phyloP scores from a whole-genome alignment of 2,797 vertebrate genomes.

The Microctenopoma lineatum region DNA sequence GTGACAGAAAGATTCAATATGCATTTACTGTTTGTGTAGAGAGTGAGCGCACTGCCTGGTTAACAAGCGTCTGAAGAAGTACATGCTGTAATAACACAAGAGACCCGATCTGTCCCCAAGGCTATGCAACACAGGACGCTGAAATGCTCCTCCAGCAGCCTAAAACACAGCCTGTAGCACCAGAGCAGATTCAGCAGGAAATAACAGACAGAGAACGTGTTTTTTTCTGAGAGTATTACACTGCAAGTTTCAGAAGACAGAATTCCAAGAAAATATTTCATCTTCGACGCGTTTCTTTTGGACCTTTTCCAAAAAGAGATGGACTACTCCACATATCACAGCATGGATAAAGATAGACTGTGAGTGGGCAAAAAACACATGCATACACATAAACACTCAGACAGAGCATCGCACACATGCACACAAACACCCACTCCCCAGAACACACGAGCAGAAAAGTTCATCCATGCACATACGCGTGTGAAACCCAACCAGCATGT shows the following conservation, averaged over 20 bases:
- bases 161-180: slow-evolving; percentile 3
- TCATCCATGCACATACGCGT: slow-evolving; percentile 18
- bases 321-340: slow-evolving; percentile 38
- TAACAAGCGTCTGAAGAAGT: slow-evolving; percentile 40
- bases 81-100: slow-evolving; percentile 39
- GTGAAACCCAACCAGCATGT: slow-evolving; percentile 32
- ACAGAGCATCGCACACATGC: slow-evolving; percentile 14
- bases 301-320: slow-evolving; percentile 40
- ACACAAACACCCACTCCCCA: slow-evolving; percentile 1
- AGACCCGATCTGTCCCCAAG: slow-evolving; percentile 39
- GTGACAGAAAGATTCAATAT: slow-evolving; percentile 34
- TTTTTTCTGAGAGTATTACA: background rate
- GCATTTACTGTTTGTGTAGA: slow-evolving; percentile 23
- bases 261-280: slow-evolving; percentile 21
- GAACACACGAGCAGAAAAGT: slow-evolving; percentile 4
- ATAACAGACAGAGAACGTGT: background rate
- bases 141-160: slow-evolving; percentile 18
- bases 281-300: slow-evolving; percentile 29
- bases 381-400: slow-evolving; percentile 11
- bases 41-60: slow-evolving; percentile 22
- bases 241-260: slow-evolving; percentile 11
- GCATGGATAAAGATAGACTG: slow-evolving; percentile 68
- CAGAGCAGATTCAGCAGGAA: slow-evolving; percentile 4
- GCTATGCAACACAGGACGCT: slow-evolving; percentile 37
- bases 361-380: slow-evolving; percentile 68